These are phyloP conservation scores for Drosophila infuscata DNA, from an alignment of 2,888 invertebrate species.

Conservation along the genomic window DNA sequence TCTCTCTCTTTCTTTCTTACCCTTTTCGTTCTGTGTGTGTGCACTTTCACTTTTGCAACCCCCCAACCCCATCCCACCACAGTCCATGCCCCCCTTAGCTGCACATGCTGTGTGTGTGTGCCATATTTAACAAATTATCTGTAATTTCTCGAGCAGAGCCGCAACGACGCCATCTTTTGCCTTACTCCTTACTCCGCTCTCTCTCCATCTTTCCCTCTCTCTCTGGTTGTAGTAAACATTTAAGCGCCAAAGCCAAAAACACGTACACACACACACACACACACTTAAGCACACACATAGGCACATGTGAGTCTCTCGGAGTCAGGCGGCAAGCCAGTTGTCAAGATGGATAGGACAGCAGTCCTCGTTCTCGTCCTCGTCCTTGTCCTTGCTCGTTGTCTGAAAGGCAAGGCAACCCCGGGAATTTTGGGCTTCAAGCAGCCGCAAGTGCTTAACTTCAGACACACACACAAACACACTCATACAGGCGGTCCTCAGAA, in stretches of 20 bases:
- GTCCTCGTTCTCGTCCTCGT: constrained; percentile 12
- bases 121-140: constrained; percentile 82
- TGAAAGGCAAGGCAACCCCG: constrained; percentile 60
- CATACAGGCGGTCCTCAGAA: constrained; percentile 40
- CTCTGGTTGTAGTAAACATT: constrained; percentile 42
- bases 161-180: constrained; percentile 63
- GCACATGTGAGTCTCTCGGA: constrained; percentile 13
- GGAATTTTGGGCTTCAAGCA: constrained; percentile 77
- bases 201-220: neutral
- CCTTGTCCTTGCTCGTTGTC: constrained; percentile 43
- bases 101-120: constrained; percentile 48
- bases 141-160: constrained; percentile 78
- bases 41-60: constrained; percentile 72
- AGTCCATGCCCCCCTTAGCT: constrained; percentile 5
- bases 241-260: constrained; percentile 44
- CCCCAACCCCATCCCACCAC: neutral
- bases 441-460: constrained; percentile 81
- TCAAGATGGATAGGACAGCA: constrained; percentile 76
- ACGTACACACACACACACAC: constrained; percentile 17
- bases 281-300: constrained; percentile 3
- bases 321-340: constrained; percentile 71
- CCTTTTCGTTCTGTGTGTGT: constrained; percentile 22
- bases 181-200: constrained; percentile 3
- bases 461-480: constrained; percentile 44
- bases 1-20: neutral